These are phyloP conservation scores for Lagenorhynchus albirostris DNA, from an alignment of 2,113 vertebrate species.

Conservation along the genomic window DNA sequence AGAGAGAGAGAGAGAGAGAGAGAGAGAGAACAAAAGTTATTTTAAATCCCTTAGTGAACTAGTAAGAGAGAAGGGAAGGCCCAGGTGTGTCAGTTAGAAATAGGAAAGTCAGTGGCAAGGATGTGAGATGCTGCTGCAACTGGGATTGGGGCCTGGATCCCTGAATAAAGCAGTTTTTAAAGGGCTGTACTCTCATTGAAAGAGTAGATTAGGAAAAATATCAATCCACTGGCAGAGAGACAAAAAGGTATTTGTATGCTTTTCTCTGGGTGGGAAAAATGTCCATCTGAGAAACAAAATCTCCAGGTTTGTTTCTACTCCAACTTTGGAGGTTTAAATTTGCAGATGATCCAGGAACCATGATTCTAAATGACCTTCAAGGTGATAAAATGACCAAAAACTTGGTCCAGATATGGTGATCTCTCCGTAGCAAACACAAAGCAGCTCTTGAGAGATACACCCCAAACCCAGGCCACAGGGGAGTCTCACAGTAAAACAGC, in stretches of 20 bases:
- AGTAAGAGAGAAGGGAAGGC: background rate
- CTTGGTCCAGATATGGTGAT: background rate
- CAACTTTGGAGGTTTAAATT: background rate
- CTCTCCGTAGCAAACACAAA: background rate
- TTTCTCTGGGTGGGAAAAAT: background rate
- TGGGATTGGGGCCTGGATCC: background rate
- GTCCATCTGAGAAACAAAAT: background rate
- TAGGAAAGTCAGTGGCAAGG: background rate
- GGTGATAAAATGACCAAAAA: background rate
- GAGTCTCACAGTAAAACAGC: background rate
- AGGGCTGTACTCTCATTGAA: background rate
- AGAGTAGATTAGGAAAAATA: background rate
- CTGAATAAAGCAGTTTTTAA: background rate
- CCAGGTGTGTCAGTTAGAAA: background rate
- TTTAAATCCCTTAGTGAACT: background rate
- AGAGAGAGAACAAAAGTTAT: background rate
- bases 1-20: too few relatives aligned
- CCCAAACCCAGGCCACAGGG: background rate
- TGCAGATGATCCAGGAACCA: background rate
- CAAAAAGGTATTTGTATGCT: background rate
- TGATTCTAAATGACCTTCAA: background rate
- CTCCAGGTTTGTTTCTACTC: background rate
- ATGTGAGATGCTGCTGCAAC: background rate
- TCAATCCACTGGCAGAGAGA: background rate
- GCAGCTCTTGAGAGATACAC: background rate